Percentiles rank a stretch among this genome's conserved stretches.
Conservation (phyloP, 2,888 invertebrate species). For the Parnassius orleans region DNA sequence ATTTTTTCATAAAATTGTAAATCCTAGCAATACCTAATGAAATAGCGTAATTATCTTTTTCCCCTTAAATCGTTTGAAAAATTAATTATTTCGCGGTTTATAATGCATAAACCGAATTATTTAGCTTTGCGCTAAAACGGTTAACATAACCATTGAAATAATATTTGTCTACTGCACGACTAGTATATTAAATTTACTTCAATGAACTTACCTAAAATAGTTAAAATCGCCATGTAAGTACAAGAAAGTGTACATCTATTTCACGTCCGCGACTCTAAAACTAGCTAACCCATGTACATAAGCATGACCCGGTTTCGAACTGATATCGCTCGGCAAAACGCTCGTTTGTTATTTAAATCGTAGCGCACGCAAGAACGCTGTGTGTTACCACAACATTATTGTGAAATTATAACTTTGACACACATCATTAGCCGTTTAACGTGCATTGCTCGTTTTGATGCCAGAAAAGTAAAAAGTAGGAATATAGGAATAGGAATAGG, state of each 20-base stretch:
- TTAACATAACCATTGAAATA: no score
- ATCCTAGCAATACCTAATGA: no score
- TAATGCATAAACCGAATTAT: no score
- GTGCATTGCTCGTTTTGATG: constrained; percentile 15
- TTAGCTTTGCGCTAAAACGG: no score
- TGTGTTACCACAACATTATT: constrained; percentile 28
- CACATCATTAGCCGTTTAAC: constrained; percentile 18
- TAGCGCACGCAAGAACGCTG: constrained; percentile 31
- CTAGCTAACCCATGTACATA: constrained; percentile 33
- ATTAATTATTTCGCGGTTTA: no score
- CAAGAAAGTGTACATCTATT: constrained; percentile 32
- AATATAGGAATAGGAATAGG: neutral
- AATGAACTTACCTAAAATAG: no score
- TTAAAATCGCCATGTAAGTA: neutral
- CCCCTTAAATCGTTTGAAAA: no score
- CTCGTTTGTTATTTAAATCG: constrained; percentile 41
- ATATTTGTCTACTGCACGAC: neutral
- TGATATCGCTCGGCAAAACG: constrained; percentile 44
- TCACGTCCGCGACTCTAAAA: constrained; percentile 24
- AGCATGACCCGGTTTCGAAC: constrained; percentile 44
- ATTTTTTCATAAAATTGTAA: no score
- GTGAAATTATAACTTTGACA: constrained; percentile 28
- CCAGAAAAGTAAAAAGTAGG: neutral
- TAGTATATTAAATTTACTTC: no score
- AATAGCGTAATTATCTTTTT: no score